phyloP scores from a whole-genome alignment of 2,113 vertebrate genomes.

The Salvator merianae region DNA sequence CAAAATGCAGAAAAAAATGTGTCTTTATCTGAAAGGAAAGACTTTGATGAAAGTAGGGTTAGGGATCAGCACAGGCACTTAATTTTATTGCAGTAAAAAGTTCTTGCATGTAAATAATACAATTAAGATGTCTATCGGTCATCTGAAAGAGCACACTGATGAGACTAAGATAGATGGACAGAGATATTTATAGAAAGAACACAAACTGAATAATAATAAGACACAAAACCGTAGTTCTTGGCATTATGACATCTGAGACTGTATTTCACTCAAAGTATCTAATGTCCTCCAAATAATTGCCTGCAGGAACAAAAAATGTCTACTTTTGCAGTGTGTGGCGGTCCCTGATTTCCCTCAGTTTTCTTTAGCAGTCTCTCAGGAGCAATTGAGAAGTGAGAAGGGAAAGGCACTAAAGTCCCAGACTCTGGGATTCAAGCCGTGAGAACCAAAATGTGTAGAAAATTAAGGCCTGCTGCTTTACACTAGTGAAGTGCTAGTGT shows the following conservation, averaged over 20 bases:
- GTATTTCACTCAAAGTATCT: neutral
- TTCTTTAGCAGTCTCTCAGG: neutral
- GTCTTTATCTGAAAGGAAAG: no score
- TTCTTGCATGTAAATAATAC: neutral
- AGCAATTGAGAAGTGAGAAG: no score
- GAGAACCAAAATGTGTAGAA: no score
- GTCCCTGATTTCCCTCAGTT: conserved; percentile 30
- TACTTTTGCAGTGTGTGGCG: neutral
- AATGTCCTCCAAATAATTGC: neutral
- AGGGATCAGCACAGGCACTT: neutral
- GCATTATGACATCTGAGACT: neutral
- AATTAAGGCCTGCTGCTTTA: no score
- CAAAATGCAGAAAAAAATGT: no score
- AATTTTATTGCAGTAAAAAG: neutral
- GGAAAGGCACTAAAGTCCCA: no score
- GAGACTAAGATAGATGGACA: neutral
- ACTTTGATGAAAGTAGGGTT: no score
- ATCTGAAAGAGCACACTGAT: neutral
- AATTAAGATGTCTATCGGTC: neutral
- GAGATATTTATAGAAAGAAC: neutral
- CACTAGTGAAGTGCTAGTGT: no score
- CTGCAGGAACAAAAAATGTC: no score
- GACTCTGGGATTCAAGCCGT: no score
- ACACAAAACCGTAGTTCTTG: neutral
- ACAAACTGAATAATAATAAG: neutral